Conservation (phyloP, 1,140 invertebrate species). For the Nephotettix cincticeps region DNA sequence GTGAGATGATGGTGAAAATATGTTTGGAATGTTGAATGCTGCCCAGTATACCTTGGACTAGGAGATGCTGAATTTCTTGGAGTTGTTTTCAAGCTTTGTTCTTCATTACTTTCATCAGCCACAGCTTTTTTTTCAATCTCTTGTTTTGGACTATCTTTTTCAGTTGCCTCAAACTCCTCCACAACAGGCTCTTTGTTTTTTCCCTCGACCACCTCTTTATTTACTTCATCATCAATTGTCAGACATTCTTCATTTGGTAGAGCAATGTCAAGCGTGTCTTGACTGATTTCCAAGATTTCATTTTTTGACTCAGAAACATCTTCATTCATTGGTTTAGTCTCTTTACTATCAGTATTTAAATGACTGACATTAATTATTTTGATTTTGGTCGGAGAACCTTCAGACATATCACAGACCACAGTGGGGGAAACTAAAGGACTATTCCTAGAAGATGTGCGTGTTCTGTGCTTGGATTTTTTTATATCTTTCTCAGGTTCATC, state of each 20-base stretch:
- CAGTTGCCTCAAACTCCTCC: background rate
- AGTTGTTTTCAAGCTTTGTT: conserved; percentile 6
- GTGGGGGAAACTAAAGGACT: conserved; percentile 27
- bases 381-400: conserved; percentile 29
- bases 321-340: background rate
- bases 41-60: background rate
- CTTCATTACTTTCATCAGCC: background rate
- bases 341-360: conserved; percentile 30
- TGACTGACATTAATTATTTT: conserved; percentile 32
- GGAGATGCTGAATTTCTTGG: background rate
- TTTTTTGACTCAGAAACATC: background rate
- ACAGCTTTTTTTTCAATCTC: background rate
- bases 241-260: background rate
- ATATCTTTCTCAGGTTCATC: conserved; percentile 28
- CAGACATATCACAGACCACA: conserved; percentile 23
- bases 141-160: background rate
- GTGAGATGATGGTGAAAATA: background rate
- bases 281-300: background rate
- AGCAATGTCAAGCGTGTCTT: background rate
- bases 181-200: background rate
- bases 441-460: conserved; percentile 26
- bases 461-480: conserved; percentile 25
- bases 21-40: too few species aligned
- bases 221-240: conserved; percentile 22
- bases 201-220: background rate